phyloP scores from a whole-genome alignment of 2,888 invertebrate species.

The Idaea dimidiata region DNA sequence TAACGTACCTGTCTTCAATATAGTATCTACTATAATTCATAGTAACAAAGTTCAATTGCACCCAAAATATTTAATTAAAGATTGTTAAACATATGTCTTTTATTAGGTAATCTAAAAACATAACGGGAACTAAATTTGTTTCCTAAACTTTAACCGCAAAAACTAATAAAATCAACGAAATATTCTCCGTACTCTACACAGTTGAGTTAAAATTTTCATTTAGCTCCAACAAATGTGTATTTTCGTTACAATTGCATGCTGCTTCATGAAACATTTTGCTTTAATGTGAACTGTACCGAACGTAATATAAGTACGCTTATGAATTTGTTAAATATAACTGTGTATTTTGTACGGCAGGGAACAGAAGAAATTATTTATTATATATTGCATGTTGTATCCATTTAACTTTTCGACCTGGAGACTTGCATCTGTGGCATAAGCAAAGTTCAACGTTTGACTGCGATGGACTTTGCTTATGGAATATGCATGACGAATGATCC shows the following conservation, averaged over 20 bases:
- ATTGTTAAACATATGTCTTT: no score
- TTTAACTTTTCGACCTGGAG: conserved; percentile 1
- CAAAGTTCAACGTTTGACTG: background rate
- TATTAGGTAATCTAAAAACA: background rate
- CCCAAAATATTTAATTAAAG: background rate
- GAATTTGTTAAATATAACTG: conserved; percentile 5
- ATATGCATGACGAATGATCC: background rate
- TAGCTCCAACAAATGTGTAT: background rate
- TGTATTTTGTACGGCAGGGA: conserved; percentile 49
- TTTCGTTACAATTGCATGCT: background rate
- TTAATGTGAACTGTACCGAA: background rate
- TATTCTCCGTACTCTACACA: background rate
- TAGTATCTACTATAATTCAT: background rate
- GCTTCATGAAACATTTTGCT: background rate
- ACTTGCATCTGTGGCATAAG: background rate
- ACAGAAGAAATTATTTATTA: conserved; percentile 27
- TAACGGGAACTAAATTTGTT: background rate
- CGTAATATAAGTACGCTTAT: background rate
- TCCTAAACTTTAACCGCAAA: background rate
- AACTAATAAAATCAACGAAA: background rate
- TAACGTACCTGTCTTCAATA: background rate
- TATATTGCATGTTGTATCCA: conserved; percentile 34
- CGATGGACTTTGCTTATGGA: background rate
- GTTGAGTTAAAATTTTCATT: background rate
- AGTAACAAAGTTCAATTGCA: background rate